Conservation (phyloP, 2,797 vertebrate genomes). For the Echeneis naucrates region DNA sequence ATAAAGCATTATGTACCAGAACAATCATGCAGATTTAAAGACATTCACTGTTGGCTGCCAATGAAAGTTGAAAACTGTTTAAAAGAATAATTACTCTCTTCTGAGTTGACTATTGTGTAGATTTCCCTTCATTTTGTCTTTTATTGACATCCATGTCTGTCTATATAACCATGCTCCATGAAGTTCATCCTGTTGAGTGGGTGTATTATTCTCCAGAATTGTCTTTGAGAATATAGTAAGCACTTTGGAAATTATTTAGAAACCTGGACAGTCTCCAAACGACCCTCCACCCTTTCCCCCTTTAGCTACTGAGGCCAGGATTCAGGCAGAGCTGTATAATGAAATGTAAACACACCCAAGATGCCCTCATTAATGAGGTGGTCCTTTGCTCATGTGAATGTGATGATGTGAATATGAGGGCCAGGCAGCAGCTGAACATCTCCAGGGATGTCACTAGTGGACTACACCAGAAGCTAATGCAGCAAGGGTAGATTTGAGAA, state of each 20-base stretch:
- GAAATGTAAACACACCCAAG: constrained; percentile 72
- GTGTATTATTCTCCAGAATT: background rate
- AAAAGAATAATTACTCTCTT: constrained; percentile 31
- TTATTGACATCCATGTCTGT: constrained; percentile 25
- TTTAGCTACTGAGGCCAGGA: constrained; percentile 36
- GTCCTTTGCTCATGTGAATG: constrained; percentile 49
- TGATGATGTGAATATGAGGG: constrained; percentile 48
- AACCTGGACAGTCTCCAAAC: constrained; percentile 4
- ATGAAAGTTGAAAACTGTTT: constrained; percentile 21
- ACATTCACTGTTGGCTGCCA: constrained; percentile 32
- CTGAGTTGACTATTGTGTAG: background rate
- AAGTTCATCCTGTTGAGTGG: constrained; percentile 4
- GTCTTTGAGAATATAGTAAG: constrained; percentile 28
- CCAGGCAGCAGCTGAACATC: constrained; percentile 37
- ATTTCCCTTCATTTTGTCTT: constrained; percentile 11
- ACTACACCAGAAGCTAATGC: constrained; percentile 31
- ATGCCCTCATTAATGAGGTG: constrained; percentile 66
- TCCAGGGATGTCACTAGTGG: constrained; percentile 40
- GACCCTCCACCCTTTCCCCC: background rate
- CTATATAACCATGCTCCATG: constrained; percentile 14
- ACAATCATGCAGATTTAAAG: constrained; percentile 41
- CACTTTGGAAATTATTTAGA: constrained; percentile 31
- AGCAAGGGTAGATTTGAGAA: background rate
- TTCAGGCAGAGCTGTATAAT: constrained; percentile 52
- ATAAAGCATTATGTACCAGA: constrained; percentile 44